These are phyloP conservation scores for Hippoglossus hippoglossus DNA, from an alignment of 2,797 vertebrate genomes.

Conservation along the genomic window DNA sequence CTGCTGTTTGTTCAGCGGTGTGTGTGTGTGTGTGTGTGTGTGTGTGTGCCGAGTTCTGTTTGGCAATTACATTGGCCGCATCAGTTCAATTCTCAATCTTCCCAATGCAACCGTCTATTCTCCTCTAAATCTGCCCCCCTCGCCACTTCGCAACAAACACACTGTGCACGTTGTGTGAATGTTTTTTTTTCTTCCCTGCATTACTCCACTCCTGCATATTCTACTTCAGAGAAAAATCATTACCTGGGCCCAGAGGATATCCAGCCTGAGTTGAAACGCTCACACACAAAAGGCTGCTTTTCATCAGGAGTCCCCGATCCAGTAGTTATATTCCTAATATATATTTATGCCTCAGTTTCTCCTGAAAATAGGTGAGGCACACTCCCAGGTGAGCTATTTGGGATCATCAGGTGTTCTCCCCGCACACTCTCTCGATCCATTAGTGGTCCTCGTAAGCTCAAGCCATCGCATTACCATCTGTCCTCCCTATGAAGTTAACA, in stretches of 20 bases:
- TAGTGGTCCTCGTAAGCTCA: constrained; percentile 50
- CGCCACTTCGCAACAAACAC: constrained; percentile 28
- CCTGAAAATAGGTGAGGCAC: constrained; percentile 46
- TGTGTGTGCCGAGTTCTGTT: constrained; percentile 39
- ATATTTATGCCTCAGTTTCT: constrained; percentile 44
- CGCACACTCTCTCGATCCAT: constrained; percentile 51
- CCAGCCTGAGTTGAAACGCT: constrained; percentile 30
- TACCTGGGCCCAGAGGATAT: constrained; percentile 51
- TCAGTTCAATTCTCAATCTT: constrained; percentile 44
- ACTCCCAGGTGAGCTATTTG: constrained; percentile 69
- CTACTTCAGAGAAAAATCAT: constrained; percentile 56
- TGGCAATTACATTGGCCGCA: constrained; percentile 49
- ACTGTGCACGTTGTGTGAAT: constrained; percentile 31
- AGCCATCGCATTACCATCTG: constrained; percentile 58
- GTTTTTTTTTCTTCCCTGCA: constrained; percentile 32
- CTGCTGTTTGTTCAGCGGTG: constrained; percentile 61
- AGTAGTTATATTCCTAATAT: constrained; percentile 55
- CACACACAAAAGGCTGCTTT: constrained; percentile 49
- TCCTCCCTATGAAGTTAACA: constrained; percentile 61
- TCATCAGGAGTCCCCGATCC: constrained; percentile 47
- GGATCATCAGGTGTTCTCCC: constrained; percentile 66
- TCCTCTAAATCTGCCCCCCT: constrained; percentile 21
- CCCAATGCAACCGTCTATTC: constrained; percentile 30
- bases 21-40: constrained; percentile 13
- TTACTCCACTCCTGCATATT: constrained; percentile 33